Evolutionary conservation across 1,140 invertebrate species (phyloP).

Genomic region (Leguminivora glycinivorella): DNA sequence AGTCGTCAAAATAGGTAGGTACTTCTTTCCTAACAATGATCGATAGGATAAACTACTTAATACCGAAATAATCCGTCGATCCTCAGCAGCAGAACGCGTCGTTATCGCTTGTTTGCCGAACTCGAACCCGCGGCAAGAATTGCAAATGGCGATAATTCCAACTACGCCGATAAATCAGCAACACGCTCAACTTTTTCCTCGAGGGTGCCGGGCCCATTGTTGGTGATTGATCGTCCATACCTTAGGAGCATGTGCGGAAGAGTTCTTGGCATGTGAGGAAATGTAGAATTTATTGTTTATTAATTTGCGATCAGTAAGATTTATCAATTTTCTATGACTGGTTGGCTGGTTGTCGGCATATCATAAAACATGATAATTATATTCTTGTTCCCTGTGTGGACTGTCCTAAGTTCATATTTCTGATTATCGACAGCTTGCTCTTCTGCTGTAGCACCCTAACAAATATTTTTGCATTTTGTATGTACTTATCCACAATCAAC

Average conservation of each 20-base stretch:
- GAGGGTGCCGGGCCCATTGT: conserved; percentile 63
- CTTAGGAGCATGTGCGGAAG: conserved; percentile 62
- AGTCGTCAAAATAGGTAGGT: neutral
- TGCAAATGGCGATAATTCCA: conserved; percentile 78
- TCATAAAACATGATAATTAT: too few relatives aligned
- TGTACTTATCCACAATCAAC: too few relatives aligned
- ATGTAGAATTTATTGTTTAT: conserved; percentile 5
- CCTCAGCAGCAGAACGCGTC: conserved; percentile 35
- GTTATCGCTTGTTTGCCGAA: conserved; percentile 70
- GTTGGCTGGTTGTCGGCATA: too few relatives aligned
- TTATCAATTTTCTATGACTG: too few relatives aligned
- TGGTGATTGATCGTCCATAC: conserved; percentile 70
- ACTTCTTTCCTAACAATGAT: neutral
- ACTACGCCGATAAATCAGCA: conserved; percentile 75
- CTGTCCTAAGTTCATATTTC: too few relatives aligned
- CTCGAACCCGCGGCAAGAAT: conserved; percentile 64
- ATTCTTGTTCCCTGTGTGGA: too few relatives aligned
- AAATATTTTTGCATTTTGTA: too few relatives aligned
- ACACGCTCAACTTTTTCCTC: conserved; percentile 71
- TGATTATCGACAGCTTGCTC: too few relatives aligned
- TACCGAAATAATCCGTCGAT: neutral
- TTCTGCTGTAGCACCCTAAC: too few relatives aligned
- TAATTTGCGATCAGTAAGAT: neutral
- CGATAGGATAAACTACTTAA: neutral
- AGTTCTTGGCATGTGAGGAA: conserved; percentile 38